These are phyloP conservation scores for Talpa occidentalis DNA, from an alignment of 2,113 vertebrate species.

Conservation along the genomic window DNA sequence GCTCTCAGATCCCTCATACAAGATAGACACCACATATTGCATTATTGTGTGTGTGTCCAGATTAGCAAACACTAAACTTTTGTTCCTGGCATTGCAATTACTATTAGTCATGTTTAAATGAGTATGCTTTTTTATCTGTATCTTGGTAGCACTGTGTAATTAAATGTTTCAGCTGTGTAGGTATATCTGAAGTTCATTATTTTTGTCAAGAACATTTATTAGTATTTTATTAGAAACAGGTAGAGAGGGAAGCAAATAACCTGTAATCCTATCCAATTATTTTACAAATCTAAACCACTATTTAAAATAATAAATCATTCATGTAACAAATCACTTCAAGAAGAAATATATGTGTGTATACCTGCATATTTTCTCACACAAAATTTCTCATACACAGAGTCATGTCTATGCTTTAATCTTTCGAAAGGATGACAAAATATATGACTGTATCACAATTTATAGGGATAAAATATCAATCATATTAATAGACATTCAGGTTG, in stretches of 20 bases:
- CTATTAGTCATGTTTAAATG: not conserved
- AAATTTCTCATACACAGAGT: not conserved
- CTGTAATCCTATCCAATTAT: slow-evolving; percentile 29
- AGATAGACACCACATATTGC: not conserved
- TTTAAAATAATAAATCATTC: slow-evolving; percentile 34
- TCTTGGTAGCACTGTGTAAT: not conserved
- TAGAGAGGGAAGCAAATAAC: slow-evolving; percentile 11
- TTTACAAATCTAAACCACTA: not conserved
- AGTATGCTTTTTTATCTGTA: not conserved
- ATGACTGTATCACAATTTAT: not conserved
- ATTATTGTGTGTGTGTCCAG: not conserved
- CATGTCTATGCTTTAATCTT: not conserved
- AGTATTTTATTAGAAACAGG: not conserved
- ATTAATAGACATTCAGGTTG: not conserved
- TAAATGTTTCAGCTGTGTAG: not conserved
- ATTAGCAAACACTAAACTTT: not conserved
- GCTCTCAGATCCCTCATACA: not conserved
- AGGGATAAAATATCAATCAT: not conserved
- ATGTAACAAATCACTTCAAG: not conserved
- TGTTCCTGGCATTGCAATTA: not conserved
- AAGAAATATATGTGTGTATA: not conserved
- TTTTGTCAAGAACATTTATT: not conserved
- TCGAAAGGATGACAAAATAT: slow-evolving; percentile 1
- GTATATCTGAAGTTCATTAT: not conserved
- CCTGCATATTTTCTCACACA: not conserved